phyloP scores from a whole-genome alignment of 1,140 invertebrate genomes.

The Camponotus vicinus region DNA sequence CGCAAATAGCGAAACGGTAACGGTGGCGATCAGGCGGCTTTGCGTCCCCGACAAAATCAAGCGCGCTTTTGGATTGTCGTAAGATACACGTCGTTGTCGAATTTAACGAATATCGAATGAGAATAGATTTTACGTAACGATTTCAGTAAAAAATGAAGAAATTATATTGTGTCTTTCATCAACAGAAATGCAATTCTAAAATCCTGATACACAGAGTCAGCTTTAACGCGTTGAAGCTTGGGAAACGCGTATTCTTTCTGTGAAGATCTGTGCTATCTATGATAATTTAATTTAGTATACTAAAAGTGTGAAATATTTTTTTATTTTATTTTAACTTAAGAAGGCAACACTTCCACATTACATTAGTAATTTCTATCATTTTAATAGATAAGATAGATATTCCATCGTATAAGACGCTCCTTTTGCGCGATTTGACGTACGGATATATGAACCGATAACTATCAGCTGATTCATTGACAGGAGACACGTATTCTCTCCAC shows the following conservation, averaged over 20 bases:
- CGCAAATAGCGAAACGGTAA: conserved; percentile 70
- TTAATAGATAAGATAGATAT: background rate
- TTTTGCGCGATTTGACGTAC: too few relatives aligned
- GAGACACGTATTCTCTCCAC: too few relatives aligned
- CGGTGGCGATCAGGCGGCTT: background rate
- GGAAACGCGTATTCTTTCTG: too few relatives aligned
- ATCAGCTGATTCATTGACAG: too few relatives aligned
- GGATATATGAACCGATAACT: too few relatives aligned
- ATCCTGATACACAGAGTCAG: too few relatives aligned
- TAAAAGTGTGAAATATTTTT: background rate
- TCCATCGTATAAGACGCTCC: too few relatives aligned
- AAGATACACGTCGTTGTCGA: background rate
- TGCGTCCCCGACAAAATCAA: conserved; percentile 10
- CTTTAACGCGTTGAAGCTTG: too few relatives aligned
- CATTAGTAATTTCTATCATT: background rate
- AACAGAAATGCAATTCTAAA: conserved; percentile 10
- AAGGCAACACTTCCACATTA: background rate
- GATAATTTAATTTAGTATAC: background rate
- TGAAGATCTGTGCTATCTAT: background rate
- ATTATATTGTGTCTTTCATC: conserved; percentile 11
- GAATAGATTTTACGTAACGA: conserved; percentile 6
- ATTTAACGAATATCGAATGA: conserved; percentile 8
- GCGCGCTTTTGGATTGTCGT: background rate
- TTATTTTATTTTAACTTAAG: background rate
- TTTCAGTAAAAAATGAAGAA: background rate